A percentile compares a stretch with the other conserved stretches of the same genome.
Conservation (phyloP, 1,140 invertebrate genomes). For the Riptortus pedestris region DNA sequence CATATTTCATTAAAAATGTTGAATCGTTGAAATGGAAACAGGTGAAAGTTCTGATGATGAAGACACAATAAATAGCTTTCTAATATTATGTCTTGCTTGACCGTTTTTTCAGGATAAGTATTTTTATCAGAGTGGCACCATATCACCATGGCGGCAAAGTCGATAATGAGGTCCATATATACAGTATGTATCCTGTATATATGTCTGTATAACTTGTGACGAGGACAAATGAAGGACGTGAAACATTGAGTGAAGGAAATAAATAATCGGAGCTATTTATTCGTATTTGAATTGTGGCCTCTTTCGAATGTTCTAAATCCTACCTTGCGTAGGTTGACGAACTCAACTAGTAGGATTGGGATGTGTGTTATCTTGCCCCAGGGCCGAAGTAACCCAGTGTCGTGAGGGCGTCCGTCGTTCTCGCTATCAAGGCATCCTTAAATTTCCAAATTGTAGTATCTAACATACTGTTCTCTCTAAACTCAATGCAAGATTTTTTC, state of each 20-base stretch:
- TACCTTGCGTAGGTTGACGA: background rate
- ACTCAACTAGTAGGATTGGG: background rate
- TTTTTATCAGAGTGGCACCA: too few species aligned
- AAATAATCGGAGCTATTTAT: background rate
- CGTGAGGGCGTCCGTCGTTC: slow-evolving; percentile 57
- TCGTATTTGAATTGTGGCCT: background rate
- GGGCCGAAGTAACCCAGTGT: slow-evolving; percentile 58
- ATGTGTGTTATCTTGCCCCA: background rate
- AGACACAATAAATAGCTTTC: too few species aligned
- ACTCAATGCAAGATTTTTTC: slow-evolving; percentile 75
- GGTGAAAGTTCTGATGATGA: too few species aligned
- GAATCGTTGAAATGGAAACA: too few species aligned
- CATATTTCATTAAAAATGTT: too few species aligned
- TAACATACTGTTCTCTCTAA: slow-evolving; percentile 65
- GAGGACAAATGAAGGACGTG: background rate
- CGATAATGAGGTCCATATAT: too few species aligned
- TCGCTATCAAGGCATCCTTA: slow-evolving; percentile 58
- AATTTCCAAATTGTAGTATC: slow-evolving; percentile 83
- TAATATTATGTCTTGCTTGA: too few species aligned
- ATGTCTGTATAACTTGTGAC: background rate
- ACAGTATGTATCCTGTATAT: background rate
- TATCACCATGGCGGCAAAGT: too few species aligned
- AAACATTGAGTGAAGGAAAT: background rate
- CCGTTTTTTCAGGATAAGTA: too few species aligned
- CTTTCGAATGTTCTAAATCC: background rate